Evolutionary conservation across 2,113 vertebrate species (phyloP).

Genomic region (Perca flavescens): DNA sequence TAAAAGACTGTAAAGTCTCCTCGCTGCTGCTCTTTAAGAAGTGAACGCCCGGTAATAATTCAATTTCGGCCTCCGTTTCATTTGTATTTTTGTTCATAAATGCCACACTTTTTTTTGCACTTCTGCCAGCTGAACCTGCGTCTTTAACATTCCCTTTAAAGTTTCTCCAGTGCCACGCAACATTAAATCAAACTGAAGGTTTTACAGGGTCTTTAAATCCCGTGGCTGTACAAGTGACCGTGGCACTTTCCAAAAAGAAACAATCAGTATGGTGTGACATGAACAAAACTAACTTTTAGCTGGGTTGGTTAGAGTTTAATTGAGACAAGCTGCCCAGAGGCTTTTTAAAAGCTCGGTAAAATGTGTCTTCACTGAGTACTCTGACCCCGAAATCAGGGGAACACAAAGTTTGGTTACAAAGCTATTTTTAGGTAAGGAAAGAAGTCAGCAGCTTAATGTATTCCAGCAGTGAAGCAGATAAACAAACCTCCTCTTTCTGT

Average conservation of each 20-base stretch:
- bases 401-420: not conserved
- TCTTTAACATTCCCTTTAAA: not conserved
- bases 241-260: too few species aligned
- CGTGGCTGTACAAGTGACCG: too few species aligned
- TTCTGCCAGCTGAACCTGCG: not conserved
- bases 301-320: not conserved
- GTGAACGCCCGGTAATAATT: too few species aligned
- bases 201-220: too few species aligned
- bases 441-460: not conserved
- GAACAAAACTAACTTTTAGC: not conserved
- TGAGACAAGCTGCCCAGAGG: not conserved
- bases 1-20: not conserved
- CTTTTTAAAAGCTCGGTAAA: not conserved
- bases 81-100: not conserved
- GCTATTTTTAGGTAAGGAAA: constrained; percentile 23
- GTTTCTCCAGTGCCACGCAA: not conserved
- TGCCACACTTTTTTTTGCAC: not conserved
- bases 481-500: constrained; percentile 7
- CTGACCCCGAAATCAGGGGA: constrained; percentile 22
- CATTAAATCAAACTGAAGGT: too few species aligned
- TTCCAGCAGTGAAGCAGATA: constrained; percentile 2
- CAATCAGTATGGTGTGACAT: too few species aligned
- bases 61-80: not conserved
- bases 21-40: not conserved
- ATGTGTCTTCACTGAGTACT: not conserved